These are phyloP conservation scores for Apomyelois bistriatella DNA, from an alignment of 2,888 invertebrate species.

Conservation along the genomic window DNA sequence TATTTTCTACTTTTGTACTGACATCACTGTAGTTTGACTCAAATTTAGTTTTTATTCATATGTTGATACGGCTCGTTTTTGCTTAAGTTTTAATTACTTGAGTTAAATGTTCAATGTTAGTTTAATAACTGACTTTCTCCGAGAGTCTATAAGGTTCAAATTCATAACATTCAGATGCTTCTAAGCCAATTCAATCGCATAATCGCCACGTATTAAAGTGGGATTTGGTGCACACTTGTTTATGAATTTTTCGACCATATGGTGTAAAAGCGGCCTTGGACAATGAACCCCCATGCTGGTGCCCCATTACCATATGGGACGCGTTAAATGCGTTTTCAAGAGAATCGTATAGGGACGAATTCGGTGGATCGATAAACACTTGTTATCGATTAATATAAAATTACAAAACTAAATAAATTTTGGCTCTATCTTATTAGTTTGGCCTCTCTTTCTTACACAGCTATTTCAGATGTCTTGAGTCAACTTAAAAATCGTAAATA, in stretches of 20 bases:
- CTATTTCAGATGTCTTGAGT: too few species aligned
- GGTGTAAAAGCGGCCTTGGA: constrained; percentile 72
- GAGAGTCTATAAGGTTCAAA: constrained; percentile 26
- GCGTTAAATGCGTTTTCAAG: constrained; percentile 74
- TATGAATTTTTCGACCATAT: constrained; percentile 76
- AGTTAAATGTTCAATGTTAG: constrained; percentile 19
- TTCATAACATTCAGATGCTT: constrained; percentile 17
- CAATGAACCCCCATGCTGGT: constrained; percentile 69
- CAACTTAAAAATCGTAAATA: too few species aligned
- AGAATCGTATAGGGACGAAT: constrained; percentile 57
- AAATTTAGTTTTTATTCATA: constrained; percentile 29
- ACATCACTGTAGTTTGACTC: constrained; percentile 10
- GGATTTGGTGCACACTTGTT: constrained; percentile 72
- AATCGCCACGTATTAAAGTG: constrained; percentile 58
- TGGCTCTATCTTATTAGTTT: too few species aligned
- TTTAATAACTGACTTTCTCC: constrained; percentile 28
- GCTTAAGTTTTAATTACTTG: constrained; percentile 6
- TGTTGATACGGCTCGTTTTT: constrained; percentile 26
- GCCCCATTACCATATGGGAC: constrained; percentile 72
- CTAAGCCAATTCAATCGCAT: constrained; percentile 39
- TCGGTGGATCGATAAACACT: constrained; percentile 20
- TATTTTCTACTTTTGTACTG: constrained; percentile 39
- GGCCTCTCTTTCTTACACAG: too few species aligned
- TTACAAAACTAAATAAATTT: too few species aligned
- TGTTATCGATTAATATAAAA: background rate